Conservation (phyloP, 1,140 invertebrate species). For the Panagrolaimus sp. region DNA sequence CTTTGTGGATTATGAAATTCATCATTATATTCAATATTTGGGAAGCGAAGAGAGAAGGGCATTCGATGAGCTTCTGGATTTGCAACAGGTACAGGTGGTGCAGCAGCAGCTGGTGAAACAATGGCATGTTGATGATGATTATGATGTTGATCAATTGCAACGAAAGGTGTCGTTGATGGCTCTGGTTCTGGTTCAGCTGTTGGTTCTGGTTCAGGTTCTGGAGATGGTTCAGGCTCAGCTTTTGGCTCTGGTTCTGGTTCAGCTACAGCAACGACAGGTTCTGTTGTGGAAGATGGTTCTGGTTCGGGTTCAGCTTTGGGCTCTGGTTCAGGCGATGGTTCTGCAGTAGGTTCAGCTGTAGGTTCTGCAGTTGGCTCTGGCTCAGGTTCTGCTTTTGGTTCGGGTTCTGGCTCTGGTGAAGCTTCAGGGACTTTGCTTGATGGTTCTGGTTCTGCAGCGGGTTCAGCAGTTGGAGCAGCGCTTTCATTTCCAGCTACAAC, state of each 20-base stretch:
- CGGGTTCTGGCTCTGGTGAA: too few species aligned
- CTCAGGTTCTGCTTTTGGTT: neutral
- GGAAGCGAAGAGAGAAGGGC: slow-evolving; percentile 9
- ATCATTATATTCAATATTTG: slow-evolving; percentile 7
- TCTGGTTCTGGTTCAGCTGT: slow-evolving; percentile 2
- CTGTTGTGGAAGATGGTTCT: neutral
- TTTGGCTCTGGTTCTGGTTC: neutral
- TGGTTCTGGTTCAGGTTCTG: neutral
- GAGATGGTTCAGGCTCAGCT: neutral
- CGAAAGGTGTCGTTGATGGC: neutral
- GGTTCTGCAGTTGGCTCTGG: neutral
- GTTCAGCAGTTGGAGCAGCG: neutral
- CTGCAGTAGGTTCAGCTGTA: neutral
- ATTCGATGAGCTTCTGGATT: neutral
- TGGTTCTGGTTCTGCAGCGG: neutral
- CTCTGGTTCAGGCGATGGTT: neutral
- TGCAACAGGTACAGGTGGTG: neutral
- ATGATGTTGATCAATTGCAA: neutral
- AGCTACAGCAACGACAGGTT: neutral
- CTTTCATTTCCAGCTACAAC: too few species aligned
- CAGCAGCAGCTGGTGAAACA: neutral
- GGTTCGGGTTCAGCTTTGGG: neutral
- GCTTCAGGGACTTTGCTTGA: too few species aligned
- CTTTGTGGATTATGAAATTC: neutral
- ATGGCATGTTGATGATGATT: slow-evolving; percentile 2